These are phyloP conservation scores for Capromys pilorides DNA, from an alignment of 2,797 vertebrate species.

Conservation along the genomic window DNA sequence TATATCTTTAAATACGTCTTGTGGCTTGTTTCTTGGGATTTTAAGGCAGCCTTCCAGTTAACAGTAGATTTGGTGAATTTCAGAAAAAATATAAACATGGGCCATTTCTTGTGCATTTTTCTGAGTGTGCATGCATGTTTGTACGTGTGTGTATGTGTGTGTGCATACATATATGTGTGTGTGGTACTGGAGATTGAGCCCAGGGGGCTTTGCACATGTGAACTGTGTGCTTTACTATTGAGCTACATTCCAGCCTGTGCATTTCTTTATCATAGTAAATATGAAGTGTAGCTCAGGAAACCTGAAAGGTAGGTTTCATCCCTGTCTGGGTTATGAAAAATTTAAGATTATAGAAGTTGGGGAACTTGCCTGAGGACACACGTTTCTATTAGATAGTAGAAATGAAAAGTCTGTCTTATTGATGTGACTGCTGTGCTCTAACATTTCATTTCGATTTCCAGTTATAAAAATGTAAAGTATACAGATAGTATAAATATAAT, in stretches of 20 bases:
- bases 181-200: not conserved
- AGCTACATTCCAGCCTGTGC: not conserved
- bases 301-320: not conserved
- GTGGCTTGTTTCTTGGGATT: constrained; percentile 20
- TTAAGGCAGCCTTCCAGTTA: not conserved
- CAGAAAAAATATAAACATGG: not conserved
- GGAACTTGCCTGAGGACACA: not conserved
- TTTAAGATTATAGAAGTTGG: not conserved
- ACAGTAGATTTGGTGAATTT: not conserved
- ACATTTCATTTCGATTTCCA: not conserved
- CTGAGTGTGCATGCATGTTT: not conserved
- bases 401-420: constrained; percentile 21
- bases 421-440: not conserved
- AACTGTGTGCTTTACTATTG: not conserved
- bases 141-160: not conserved
- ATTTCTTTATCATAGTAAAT: not conserved
- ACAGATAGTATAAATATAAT: not conserved
- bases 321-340: not conserved
- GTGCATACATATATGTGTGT: not conserved
- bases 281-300: not conserved
- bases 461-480: not conserved
- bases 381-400: not conserved
- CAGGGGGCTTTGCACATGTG: not conserved
- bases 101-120: not conserved
- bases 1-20: not conserved